Evolutionary conservation across 1,140 invertebrate genomes (phyloP).

Genomic region (Mercenaria mercenaria): DNA sequence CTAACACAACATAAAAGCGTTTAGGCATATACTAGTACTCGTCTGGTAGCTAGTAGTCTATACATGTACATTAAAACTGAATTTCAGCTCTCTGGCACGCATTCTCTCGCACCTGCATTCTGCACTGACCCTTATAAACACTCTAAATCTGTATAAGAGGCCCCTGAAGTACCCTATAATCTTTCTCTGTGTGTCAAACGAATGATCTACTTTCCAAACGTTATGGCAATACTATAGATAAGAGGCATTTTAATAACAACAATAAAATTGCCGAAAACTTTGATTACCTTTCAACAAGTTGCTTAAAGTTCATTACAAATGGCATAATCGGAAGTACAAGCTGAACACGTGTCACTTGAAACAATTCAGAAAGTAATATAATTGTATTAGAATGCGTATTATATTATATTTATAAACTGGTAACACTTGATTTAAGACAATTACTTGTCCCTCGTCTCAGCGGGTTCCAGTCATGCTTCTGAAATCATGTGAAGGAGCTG

Average conservation of each 20-base stretch:
- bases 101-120: background rate
- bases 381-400: background rate
- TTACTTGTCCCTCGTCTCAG: background rate
- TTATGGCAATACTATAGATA: conserved; percentile 44
- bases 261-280: conserved; percentile 47
- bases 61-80: too few species aligned
- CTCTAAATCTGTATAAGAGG: conserved; percentile 31
- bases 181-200: background rate
- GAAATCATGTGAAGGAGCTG: background rate
- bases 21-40: too few species aligned
- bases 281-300: background rate
- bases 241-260: conserved; percentile 55
- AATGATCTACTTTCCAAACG: conserved; percentile 25
- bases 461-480: too few species aligned
- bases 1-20: too few species aligned
- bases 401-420: background rate
- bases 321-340: background rate
- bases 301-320: background rate
- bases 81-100: too few species aligned
- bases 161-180: conserved; percentile 8
- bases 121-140: background rate
- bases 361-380: background rate
- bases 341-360: background rate
- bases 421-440: background rate
- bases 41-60: too few species aligned